Conservation (phyloP, 1,140 invertebrate genomes). For the Diorhabda carinulata region DNA sequence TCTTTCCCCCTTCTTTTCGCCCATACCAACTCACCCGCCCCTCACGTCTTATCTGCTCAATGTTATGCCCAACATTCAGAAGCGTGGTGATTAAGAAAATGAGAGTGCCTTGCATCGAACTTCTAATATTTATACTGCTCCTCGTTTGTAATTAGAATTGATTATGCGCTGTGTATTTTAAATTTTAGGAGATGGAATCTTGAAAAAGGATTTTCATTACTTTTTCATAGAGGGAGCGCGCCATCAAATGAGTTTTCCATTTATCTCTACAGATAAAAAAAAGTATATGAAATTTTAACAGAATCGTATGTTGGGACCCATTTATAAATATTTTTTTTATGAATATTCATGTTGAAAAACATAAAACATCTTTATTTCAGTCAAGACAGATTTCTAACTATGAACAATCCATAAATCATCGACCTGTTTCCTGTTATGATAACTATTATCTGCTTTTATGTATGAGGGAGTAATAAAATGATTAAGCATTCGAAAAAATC, state of each 20-base stretch:
- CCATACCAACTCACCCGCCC: background rate
- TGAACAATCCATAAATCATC: too few relatives aligned
- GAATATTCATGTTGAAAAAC: too few relatives aligned
- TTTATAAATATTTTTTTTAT: too few relatives aligned
- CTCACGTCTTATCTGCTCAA: slow-evolving; percentile 25
- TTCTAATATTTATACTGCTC: slow-evolving; percentile 26
- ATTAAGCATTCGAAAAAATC: too few relatives aligned
- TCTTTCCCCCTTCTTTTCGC: slow-evolving; percentile 12
- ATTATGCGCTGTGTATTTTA: slow-evolving; percentile 25
- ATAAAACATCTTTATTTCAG: too few relatives aligned
- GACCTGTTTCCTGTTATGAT: too few relatives aligned
- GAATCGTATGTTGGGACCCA: too few relatives aligned
- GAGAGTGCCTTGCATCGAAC: slow-evolving; percentile 30
- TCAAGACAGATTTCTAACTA: too few relatives aligned
- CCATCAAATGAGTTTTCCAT: background rate
- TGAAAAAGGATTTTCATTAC: slow-evolving; percentile 11
- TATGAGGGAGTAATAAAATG: too few relatives aligned
- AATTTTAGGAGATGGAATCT: slow-evolving; percentile 7
- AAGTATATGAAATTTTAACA: background rate
- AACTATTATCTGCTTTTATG: too few relatives aligned
- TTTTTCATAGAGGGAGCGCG: slow-evolving; percentile 7
- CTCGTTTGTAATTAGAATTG: slow-evolving; percentile 32
- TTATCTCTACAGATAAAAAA: background rate
- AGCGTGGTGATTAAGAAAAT: slow-evolving; percentile 31
- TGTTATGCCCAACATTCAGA: slow-evolving; percentile 1